A percentile compares a stretch with the other conserved stretches of the same genome.
Conservation (phyloP, 2,797 vertebrate species). For the Leuciscus waleckii region DNA sequence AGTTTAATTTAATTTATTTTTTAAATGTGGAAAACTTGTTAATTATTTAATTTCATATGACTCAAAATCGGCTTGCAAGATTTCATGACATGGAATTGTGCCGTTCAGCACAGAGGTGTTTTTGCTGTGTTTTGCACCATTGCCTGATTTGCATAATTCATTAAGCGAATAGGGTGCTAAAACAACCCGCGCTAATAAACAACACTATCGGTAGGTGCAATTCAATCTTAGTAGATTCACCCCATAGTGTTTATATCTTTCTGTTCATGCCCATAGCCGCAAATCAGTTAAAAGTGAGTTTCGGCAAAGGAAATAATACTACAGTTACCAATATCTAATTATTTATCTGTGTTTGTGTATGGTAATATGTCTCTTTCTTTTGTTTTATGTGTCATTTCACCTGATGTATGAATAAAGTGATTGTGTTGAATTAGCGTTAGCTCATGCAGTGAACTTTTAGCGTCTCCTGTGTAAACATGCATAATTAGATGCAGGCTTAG, state of each 20-base stretch:
- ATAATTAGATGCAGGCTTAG: constrained; percentile 46
- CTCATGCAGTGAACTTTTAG: constrained; percentile 43
- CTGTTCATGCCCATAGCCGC: neutral
- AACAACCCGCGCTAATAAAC: constrained; percentile 15
- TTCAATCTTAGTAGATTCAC: neutral
- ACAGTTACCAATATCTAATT: neutral
- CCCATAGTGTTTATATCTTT: constrained; percentile 1
- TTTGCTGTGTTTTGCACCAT: constrained; percentile 14
- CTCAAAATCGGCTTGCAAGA: neutral
- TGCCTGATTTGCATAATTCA: constrained; percentile 30
- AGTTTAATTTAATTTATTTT: neutral
- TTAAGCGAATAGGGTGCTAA: constrained; percentile 8
- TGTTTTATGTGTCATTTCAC: constrained; percentile 23
- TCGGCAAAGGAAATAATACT: neutral
- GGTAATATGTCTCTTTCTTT: constrained; percentile 1
- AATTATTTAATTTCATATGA: neutral
- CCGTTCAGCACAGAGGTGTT: neutral
- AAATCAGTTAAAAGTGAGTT: neutral
- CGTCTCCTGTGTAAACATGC: constrained; percentile 37
- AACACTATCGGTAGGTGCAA: neutral
- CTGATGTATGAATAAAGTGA: constrained; percentile 25
- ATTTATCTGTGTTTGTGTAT: neutral
- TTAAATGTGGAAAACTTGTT: neutral
- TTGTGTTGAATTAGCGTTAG: constrained; percentile 37
- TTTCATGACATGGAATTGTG: neutral